These are phyloP conservation scores for Sesia apiformis DNA, from an alignment of 2,888 invertebrate species.

Conservation along the genomic window DNA sequence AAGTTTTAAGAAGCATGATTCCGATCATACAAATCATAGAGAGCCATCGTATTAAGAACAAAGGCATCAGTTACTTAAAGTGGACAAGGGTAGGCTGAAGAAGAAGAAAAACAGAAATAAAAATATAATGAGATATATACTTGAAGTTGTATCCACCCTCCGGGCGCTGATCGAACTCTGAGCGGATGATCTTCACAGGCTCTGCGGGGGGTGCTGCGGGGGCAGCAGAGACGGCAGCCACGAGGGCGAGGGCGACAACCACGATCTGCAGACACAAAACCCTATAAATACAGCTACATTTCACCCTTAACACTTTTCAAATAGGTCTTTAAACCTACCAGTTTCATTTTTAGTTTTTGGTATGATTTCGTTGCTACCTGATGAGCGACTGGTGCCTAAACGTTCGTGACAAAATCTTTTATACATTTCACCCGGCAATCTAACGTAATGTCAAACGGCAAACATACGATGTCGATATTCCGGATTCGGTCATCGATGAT, in stretches of 20 bases:
- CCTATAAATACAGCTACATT: no score
- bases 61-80: no score
- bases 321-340: slow-evolving; percentile 34
- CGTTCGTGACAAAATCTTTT: slow-evolving; percentile 48
- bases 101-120: no score
- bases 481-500: slow-evolving; percentile 48
- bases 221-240: slow-evolving; percentile 38
- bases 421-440: slow-evolving; percentile 54
- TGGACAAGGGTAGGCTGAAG: no score
- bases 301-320: not conserved
- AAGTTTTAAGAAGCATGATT: no score
- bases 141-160: slow-evolving; percentile 35
- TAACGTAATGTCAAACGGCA: slow-evolving; percentile 57
- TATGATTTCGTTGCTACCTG: slow-evolving; percentile 39
- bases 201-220: slow-evolving; percentile 21
- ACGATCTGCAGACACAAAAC: slow-evolving; percentile 24
- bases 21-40: no score
- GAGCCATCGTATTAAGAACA: no score
- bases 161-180: slow-evolving; percentile 28
- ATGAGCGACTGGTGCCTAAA: slow-evolving; percentile 53
- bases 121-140: slow-evolving; percentile 21
- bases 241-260: slow-evolving; percentile 32
- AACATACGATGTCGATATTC: slow-evolving; percentile 51
- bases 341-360: slow-evolving; percentile 52
- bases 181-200: slow-evolving; percentile 28